phyloP scores from a whole-genome alignment of 2,113 vertebrate species.

The Piprites chloris region DNA sequence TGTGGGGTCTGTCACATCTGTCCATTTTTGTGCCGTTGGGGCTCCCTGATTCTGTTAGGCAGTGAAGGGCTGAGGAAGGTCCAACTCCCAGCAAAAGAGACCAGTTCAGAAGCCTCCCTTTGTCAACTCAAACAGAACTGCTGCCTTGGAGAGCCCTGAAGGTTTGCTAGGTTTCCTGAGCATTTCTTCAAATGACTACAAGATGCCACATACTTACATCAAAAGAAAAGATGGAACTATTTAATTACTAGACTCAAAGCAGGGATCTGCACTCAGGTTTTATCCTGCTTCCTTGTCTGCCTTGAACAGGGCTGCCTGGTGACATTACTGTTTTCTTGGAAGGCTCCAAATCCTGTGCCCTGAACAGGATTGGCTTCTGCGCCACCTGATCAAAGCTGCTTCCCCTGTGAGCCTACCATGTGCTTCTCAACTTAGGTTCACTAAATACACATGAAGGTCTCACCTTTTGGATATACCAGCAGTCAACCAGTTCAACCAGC shows the following conservation, averaged over 20 bases:
- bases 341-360: background rate
- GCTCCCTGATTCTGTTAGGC: background rate
- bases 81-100: background rate
- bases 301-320: background rate
- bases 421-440: background rate
- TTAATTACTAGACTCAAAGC: background rate
- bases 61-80: background rate
- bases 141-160: background rate
- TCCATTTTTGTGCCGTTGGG: background rate
- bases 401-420: background rate
- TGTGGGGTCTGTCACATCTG: background rate
- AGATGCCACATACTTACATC: background rate
- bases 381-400: background rate
- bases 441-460: background rate
- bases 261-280: background rate
- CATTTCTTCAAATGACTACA: background rate
- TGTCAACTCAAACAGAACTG: background rate
- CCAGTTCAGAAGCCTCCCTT: background rate
- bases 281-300: background rate
- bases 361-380: background rate
- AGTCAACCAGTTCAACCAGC: background rate
- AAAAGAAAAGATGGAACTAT: background rate
- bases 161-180: background rate
- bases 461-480: background rate
- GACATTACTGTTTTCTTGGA: background rate